Base-by-base conservation (phyloP, 2,888 invertebrate species). In the Cephalotes varians region DNA sequence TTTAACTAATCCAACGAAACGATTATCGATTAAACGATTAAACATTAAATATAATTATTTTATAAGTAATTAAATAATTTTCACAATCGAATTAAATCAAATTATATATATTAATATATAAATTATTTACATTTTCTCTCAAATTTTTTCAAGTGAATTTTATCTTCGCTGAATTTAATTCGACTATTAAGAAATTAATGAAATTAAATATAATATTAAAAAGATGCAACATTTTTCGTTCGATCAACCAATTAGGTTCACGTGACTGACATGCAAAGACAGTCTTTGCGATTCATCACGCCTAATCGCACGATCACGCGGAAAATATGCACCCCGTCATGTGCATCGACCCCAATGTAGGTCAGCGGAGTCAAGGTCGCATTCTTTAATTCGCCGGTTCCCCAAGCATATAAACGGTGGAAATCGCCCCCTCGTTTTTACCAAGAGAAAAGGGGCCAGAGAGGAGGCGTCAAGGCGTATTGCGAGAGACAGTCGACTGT, bases 381-480 rank as follows among this genome's bases (percentile, higher is more conserved):
- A 56, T 86, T 88, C 86, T 90, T 90, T 90, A 89, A 87, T 90
- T 87, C 86, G 79, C 64, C 96, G 96, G 64, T 97, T 97, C 95
- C 96, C 96, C 90, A 96, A 96, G 1, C 85, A 87, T 65, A 82
- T 82, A 54, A 40, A 65, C 18, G 49, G 77, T 34, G 54, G 60
- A 44, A n/a, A 49, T 81, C 40, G 37, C 44, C 79, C 82, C 83
- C 84, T 82, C 84, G 85, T 60, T 62, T 51, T 58, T 58, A 51
- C 28, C 18, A 15, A 25, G 10, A 56, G 44, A 15, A n/a, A 15
- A 62, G 18, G 44, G 15, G 28, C 18, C 21, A 25, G 18, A 21
- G 28, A 18, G 25, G 25, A 56, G 31, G 77, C 44, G 71, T 71
- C 77, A 71, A 79, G 84, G 85, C 54, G 81, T 67, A 71, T 72